Percentiles rank a stretch among this genome's conserved stretches.
Conservation (phyloP, 1,140 invertebrate genomes). For the Parapsyche elsis region DNA sequence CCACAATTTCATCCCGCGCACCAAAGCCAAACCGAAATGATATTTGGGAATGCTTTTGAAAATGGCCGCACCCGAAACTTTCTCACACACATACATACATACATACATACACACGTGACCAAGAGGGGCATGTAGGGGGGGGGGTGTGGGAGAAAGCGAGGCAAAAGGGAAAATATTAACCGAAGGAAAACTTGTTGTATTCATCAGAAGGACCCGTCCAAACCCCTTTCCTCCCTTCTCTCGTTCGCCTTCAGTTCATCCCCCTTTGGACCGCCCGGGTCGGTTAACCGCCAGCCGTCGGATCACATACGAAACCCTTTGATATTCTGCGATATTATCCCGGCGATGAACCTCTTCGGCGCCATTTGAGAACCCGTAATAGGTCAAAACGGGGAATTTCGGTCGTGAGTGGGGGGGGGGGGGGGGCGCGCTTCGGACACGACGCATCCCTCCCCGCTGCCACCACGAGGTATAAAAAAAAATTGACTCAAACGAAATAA, state of each 20-base stretch:
- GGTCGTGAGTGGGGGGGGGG: neutral
- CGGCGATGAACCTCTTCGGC: constrained; percentile 33
- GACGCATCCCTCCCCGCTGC: neutral
- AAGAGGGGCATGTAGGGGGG: constrained; percentile 17
- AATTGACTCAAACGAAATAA: too few species aligned
- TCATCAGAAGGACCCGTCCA: constrained; percentile 29
- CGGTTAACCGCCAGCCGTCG: constrained; percentile 40
- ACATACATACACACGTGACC: neutral
- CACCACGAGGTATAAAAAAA: too few species aligned
- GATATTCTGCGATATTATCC: constrained; percentile 44
- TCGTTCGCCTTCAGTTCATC: neutral
- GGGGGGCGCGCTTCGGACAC: neutral
- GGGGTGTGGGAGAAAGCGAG: constrained; percentile 39
- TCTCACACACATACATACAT: neutral
- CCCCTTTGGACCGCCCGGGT: neutral
- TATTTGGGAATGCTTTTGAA: constrained; percentile 56
- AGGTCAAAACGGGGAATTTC: constrained; percentile 25
- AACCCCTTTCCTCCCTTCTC: neutral
- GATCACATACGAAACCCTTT: constrained; percentile 40
- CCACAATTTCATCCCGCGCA: constrained; percentile 30
- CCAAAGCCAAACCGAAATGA: constrained; percentile 50
- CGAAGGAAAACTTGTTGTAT: constrained; percentile 47
- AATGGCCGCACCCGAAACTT: constrained; percentile 52
- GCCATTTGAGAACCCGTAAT: constrained; percentile 41
- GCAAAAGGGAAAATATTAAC: constrained; percentile 54